Conservation (phyloP, 2,888 invertebrate genomes). For the Pandemis corylana region DNA sequence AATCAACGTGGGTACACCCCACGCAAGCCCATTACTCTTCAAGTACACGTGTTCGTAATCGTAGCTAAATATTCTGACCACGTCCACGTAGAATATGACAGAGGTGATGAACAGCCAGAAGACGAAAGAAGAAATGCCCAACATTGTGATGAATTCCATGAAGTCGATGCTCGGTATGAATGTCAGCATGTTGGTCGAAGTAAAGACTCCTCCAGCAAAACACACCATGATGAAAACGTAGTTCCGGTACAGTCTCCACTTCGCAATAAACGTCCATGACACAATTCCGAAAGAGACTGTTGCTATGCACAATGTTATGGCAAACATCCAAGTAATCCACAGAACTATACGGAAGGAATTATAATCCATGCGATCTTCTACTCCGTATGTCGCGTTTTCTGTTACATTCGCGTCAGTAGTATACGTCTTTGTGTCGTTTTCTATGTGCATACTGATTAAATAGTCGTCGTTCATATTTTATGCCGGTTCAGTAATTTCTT, state of each 20-base stretch:
- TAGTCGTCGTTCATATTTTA: background rate
- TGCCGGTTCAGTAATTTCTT: background rate
- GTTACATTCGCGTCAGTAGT: background rate
- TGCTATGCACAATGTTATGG: background rate
- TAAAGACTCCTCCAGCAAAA: background rate
- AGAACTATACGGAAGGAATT: background rate
- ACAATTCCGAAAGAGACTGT: constrained; percentile 6
- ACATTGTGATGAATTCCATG: background rate
- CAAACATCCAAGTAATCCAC: background rate
- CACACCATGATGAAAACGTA: constrained; percentile 9
- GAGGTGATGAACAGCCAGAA: constrained; percentile 11
- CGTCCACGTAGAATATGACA: constrained; percentile 9
- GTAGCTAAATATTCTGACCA: constrained; percentile 7
- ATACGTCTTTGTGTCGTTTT: background rate
- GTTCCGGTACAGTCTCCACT: constrained; percentile 12
- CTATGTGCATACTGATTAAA: background rate
- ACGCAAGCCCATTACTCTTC: background rate
- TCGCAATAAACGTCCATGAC: constrained; percentile 3
- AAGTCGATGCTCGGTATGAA: background rate
- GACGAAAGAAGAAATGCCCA: background rate
- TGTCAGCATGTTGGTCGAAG: background rate
- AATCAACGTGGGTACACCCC: background rate
- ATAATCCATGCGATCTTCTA: background rate
- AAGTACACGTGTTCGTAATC: background rate
- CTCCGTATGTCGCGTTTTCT: background rate